Conservation (phyloP, 2,113 vertebrate genomes). For the Callipepla californica region DNA sequence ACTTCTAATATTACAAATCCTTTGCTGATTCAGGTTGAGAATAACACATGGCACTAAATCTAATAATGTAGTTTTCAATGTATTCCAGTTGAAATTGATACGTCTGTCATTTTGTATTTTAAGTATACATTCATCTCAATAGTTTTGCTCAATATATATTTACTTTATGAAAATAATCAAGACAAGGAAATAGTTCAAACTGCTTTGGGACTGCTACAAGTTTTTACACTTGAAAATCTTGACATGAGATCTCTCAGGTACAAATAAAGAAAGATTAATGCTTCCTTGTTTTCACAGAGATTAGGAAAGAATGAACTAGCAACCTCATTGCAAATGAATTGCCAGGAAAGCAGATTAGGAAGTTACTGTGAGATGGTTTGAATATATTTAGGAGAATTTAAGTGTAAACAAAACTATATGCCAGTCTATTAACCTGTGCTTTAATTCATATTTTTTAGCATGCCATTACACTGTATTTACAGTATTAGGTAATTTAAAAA, state of each 20-base stretch:
- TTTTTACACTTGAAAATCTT: constrained; percentile 50
- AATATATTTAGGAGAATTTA: constrained; percentile 49
- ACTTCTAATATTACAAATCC: neutral
- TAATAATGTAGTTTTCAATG: neutral
- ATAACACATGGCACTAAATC: neutral
- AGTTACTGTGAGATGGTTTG: constrained; percentile 55
- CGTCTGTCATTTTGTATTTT: neutral
- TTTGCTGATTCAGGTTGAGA: neutral
- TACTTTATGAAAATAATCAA: neutral
- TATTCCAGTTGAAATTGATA: neutral
- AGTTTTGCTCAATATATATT: neutral
- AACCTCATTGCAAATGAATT: constrained; percentile 43
- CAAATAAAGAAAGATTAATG: constrained; percentile 72
- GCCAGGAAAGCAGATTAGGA: constrained; percentile 42
- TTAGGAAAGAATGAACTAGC: constrained; percentile 14
- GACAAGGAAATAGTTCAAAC: constrained; percentile 4
- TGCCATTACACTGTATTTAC: neutral
- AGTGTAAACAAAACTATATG: constrained; percentile 45
- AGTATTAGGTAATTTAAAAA: neutral
- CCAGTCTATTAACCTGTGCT: constrained; percentile 32
- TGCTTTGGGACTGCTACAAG: constrained; percentile 2
- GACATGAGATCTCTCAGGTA: constrained; percentile 63
- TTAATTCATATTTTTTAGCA: neutral
- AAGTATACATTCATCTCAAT: neutral
- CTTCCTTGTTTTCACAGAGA: constrained; percentile 48